phyloP scores from a whole-genome alignment of 2,113 vertebrate genomes.

The Eira barbara region DNA sequence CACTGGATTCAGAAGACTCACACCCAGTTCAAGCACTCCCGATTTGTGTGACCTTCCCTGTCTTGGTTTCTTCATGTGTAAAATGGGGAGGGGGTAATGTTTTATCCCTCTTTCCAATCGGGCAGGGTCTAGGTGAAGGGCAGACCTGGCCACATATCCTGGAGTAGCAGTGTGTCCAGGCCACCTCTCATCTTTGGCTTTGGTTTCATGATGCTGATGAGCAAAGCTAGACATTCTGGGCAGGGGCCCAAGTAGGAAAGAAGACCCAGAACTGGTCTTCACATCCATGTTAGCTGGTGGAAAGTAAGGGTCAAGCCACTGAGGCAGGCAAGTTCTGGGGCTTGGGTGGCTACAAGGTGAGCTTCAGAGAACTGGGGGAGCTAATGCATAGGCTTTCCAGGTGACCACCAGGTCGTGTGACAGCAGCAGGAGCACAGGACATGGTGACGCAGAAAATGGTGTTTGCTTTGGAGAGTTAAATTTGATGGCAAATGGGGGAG shows the following conservation, averaged over 20 bases:
- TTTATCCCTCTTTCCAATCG: not conserved
- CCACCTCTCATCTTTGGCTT: not conserved
- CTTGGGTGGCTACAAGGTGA: not conserved
- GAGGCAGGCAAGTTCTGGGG: not conserved
- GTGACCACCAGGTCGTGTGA: not conserved
- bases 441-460: not conserved
- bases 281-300: not conserved
- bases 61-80: not conserved
- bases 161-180: not conserved
- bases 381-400: not conserved
- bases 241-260: not conserved
- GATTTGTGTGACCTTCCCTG: not conserved
- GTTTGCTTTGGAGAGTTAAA: not conserved
- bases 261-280: not conserved
- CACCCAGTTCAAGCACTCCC: not conserved
- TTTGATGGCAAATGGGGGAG: not conserved
- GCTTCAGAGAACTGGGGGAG: not conserved
- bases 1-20: not conserved
- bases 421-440: not conserved
- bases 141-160: not conserved
- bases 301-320: not conserved
- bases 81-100: not conserved
- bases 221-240: not conserved
- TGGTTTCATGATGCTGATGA: not conserved
- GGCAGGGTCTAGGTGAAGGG: not conserved